Evolutionary conservation across 2,888 invertebrate species (phyloP), one percentile per base, ranked within the genome.

Genomic region (Phortica okadai): DNA sequence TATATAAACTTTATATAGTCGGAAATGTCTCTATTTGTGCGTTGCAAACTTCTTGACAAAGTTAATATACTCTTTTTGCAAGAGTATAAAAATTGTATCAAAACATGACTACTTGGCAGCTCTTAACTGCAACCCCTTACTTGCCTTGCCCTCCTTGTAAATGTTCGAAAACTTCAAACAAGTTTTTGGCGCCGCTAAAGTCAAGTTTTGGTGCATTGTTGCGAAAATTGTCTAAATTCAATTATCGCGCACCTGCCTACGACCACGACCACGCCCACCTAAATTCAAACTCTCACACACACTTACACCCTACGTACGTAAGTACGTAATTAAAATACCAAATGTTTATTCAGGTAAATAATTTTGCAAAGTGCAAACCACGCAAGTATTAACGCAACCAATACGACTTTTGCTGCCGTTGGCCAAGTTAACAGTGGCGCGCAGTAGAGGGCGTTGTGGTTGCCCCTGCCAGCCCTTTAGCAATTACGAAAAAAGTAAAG

Each of bases 281-380:
- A 74, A 72, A 8, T 70, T 8, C 54, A 75, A 62, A 21, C 59
- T 69, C 50, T 33, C 73, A 67, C 74, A 67, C 41, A 45, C 75
- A 56, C 76, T 59, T 58, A 45, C 73, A 59, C 77, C 73, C n/a
- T 25, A n/a, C 62, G 16, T 21, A 41, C 41, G 64, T 75, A 81
- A 81, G 78, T 82, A 78, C 77, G 84, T 86, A 89, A 89, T 89
- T 89, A 89, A 89, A 89, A 88, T 88, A 85, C 86, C 88, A 82
- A 89, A 88, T 89, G 88, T 88, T 89, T 89, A 84, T 83, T 85
- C 88, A 89, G 85, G 87, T 88, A 89, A 89, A 89, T 88, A 89
- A 89, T 88, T 88, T 87, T 74, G 33, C n/a, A 74, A 83, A 86
- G 82, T 87, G 82, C 85, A 80, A 78, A 79, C 16, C 59, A 45